phyloP scores from a whole-genome alignment of 2,797 vertebrate species.

The Antennarius maculatus region DNA sequence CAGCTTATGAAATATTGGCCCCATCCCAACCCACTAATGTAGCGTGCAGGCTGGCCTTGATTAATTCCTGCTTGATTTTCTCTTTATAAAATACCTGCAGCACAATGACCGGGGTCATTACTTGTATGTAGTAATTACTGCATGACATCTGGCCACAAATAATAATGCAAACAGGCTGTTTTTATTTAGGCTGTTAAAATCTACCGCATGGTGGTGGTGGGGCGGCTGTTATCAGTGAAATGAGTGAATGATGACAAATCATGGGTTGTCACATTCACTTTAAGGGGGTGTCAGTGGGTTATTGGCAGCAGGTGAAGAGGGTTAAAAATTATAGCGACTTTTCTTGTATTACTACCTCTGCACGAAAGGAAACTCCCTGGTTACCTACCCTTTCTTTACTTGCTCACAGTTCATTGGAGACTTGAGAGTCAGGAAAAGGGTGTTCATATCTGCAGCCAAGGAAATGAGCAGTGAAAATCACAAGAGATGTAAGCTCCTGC shows the following conservation, averaged over 20 bases:
- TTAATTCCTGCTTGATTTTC: conserved; percentile 57
- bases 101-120: conserved; percentile 63
- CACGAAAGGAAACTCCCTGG: conserved; percentile 12
- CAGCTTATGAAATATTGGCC: conserved; percentile 55
- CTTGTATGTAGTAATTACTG: conserved; percentile 65
- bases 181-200: conserved; percentile 39
- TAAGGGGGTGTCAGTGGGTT: conserved; percentile 39
- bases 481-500: conserved; percentile 41
- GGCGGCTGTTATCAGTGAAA: conserved; percentile 24
- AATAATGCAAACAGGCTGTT: conserved; percentile 45
- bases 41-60: conserved; percentile 45
- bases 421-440: conserved; percentile 49
- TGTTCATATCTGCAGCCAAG: conserved; percentile 39
- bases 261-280: conserved; percentile 43
- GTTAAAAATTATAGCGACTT: conserved; percentile 8
- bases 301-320: conserved; percentile 16
- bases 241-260: conserved; percentile 47
- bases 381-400: conserved; percentile 46
- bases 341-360: background rate
- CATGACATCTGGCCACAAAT: conserved; percentile 47
- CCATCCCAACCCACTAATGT: conserved; percentile 34
- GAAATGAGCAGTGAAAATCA: conserved; percentile 47
- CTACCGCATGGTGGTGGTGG: background rate
- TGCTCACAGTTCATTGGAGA: conserved; percentile 35
- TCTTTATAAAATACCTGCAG: conserved; percentile 57